A percentile compares a stretch with the other conserved stretches of the same genome.
phyloP scores from a whole-genome alignment of 2,113 vertebrate genomes.

The Otocyon megalotis region DNA sequence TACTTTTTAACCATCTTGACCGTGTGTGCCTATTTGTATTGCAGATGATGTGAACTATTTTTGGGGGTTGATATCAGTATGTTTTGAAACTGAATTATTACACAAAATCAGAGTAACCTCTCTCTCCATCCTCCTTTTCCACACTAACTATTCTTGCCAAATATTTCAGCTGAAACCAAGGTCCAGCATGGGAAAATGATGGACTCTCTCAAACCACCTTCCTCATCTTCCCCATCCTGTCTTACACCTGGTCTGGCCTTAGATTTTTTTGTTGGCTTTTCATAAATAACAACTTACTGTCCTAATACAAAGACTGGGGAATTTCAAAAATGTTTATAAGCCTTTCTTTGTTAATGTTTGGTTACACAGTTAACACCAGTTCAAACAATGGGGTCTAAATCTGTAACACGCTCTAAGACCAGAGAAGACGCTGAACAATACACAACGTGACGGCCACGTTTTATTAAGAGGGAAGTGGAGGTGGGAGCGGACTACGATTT shows the following conservation, averaged over 20 bases:
- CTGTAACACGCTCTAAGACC: neutral
- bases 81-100: constrained; percentile 82
- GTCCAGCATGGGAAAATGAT: constrained; percentile 82
- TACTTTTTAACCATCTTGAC: constrained; percentile 86
- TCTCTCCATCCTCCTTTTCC: constrained; percentile 77
- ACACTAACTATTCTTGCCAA: constrained; percentile 86
- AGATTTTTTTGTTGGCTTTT: constrained; percentile 78
- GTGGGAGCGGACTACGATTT: neutral
- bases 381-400: neutral
- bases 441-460: neutral
- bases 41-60: constrained; percentile 83
- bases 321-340: constrained; percentile 74
- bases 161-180: constrained; percentile 83
- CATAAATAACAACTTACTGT: constrained; percentile 68
- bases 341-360: neutral
- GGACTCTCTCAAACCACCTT: constrained; percentile 50
- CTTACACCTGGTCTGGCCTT: constrained; percentile 72
- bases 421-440: neutral
- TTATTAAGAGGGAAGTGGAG: constrained; percentile 16
- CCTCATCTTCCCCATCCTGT: constrained; percentile 73
- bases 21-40: constrained; percentile 89
- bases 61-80: constrained; percentile 69
- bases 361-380: neutral
- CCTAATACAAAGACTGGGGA: constrained; percentile 74
- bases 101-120: constrained; percentile 81